Evolutionary conservation across 1,140 invertebrate species (phyloP).

Genomic region (Bombyx mandarina): DNA sequence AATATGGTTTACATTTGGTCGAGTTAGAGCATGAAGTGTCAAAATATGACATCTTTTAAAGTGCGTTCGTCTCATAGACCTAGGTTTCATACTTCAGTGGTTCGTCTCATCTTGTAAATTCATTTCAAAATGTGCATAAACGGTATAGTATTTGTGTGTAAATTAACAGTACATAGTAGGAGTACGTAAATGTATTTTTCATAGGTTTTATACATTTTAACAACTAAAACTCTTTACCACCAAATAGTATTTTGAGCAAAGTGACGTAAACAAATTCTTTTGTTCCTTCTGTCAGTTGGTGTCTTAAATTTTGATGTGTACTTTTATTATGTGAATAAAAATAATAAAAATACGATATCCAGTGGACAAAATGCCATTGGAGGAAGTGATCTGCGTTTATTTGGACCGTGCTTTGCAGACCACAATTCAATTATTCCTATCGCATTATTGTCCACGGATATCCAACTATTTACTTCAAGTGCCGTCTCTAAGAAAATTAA

Average conservation of each 20-base stretch:
- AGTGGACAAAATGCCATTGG: slow-evolving; percentile 28
- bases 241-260: no score
- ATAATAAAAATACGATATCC: slow-evolving; percentile 6
- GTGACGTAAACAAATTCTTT: not conserved
- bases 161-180: no score
- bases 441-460: slow-evolving; percentile 28
- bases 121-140: no score
- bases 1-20: not conserved
- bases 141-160: no score
- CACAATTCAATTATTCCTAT: slow-evolving; percentile 24
- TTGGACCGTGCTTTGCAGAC: slow-evolving; percentile 29
- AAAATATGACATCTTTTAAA: no score
- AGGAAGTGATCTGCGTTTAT: slow-evolving; percentile 27
- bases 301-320: not conserved
- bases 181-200: no score
- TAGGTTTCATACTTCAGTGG: no score
- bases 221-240: no score
- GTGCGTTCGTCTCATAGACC: no score
- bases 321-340: slow-evolving; percentile 2
- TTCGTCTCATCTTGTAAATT: no score
- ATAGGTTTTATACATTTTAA: no score
- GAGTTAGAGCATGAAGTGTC: not conserved
- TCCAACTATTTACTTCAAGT: not conserved
- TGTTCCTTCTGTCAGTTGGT: not conserved
- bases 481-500: not conserved